phyloP scores from a whole-genome alignment of 1,140 invertebrate species.

The Ceratoteleas bidentatus region DNA sequence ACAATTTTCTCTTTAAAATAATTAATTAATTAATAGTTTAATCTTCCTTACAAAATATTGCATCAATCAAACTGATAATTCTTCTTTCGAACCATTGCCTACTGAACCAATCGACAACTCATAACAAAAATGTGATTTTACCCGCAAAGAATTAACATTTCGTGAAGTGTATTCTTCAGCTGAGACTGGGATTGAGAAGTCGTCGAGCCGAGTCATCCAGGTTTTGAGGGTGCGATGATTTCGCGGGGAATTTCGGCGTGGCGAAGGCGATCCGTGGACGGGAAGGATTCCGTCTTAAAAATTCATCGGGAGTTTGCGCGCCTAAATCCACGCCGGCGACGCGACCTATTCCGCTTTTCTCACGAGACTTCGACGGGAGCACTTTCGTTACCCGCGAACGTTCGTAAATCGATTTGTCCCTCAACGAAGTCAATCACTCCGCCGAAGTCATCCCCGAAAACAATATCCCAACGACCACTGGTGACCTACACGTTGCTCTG shows the following conservation, averaged over 20 bases:
- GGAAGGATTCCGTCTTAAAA: slow-evolving; percentile 68
- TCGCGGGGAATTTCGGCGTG: slow-evolving; percentile 40
- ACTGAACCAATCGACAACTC: too few relatives aligned
- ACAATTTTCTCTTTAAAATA: too few relatives aligned
- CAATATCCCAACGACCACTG: slow-evolving; percentile 41
- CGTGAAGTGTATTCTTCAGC: too few relatives aligned
- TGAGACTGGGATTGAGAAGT: too few relatives aligned
- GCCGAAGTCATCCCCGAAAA: slow-evolving; percentile 55
- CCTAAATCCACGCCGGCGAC: slow-evolving; percentile 64
- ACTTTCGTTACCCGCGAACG: slow-evolving; percentile 56
- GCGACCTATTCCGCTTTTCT: slow-evolving; percentile 61
- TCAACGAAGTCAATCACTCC: slow-evolving; percentile 61
- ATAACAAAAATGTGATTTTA: too few relatives aligned
- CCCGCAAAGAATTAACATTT: too few relatives aligned
- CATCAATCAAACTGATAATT: too few relatives aligned
- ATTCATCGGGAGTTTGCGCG: slow-evolving; percentile 67
- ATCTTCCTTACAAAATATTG: too few relatives aligned
- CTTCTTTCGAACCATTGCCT: too few relatives aligned
- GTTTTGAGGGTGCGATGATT: too few relatives aligned
- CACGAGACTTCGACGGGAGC: slow-evolving; percentile 55
- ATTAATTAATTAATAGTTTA: too few relatives aligned
- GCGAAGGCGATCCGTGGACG: slow-evolving; percentile 51
- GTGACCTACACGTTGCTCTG: slow-evolving; percentile 34
- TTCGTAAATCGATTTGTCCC: slow-evolving; percentile 66
- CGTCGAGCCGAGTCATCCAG: too few relatives aligned